phyloP scores from a whole-genome alignment of 2,113 vertebrate genomes.

The Phainopepla nitens region DNA sequence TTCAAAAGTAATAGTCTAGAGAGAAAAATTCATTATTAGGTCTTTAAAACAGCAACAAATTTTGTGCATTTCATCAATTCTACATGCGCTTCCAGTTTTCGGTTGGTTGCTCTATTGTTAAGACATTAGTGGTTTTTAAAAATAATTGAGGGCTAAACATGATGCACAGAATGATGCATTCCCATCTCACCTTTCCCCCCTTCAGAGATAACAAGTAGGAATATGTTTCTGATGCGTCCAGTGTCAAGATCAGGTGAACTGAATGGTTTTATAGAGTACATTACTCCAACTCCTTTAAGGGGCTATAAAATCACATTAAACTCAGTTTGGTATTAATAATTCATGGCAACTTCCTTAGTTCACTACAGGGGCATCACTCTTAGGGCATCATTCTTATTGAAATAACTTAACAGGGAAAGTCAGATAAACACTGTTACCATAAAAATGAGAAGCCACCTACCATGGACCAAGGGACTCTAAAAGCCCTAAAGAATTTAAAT shows the following conservation, averaged over 20 bases:
- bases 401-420: constrained; percentile 20
- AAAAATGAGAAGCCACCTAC: not conserved
- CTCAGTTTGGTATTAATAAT: constrained; percentile 66
- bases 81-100: not conserved
- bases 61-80: not conserved
- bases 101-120: not conserved
- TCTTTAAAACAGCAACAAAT: not conserved
- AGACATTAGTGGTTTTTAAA: not conserved
- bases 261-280: constrained; percentile 25
- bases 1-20: not conserved
- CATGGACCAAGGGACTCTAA: not conserved
- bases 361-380: constrained; percentile 56
- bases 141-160: constrained; percentile 23
- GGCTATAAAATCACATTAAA: constrained; percentile 56
- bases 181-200: constrained; percentile 26
- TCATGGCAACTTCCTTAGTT: constrained; percentile 60
- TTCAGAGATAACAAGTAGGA: constrained; percentile 44
- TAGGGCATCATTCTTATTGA: constrained; percentile 35
- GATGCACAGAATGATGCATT: constrained; percentile 42
- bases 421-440: constrained; percentile 25
- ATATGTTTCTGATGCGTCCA: constrained; percentile 46
- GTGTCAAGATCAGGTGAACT: constrained; percentile 68
- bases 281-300: constrained; percentile 36
- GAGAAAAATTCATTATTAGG: not conserved
- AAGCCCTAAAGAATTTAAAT: not conserved